Conservation (phyloP, 2,113 vertebrate genomes). For the Elachura formosa region DNA sequence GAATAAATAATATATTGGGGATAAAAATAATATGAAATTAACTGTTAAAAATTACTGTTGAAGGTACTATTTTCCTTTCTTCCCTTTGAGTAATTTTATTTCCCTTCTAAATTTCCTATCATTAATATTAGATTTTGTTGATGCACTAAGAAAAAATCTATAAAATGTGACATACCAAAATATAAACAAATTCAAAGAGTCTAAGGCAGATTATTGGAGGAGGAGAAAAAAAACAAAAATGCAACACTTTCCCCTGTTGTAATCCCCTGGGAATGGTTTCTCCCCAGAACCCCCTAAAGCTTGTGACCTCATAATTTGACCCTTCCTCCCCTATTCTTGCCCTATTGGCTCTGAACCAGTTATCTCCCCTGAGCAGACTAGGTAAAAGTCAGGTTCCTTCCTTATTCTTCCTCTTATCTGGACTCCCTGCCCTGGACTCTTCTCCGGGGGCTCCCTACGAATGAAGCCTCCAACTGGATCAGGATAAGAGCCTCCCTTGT, state of each 20-base stretch:
- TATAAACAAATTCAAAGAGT: background rate
- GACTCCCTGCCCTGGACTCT: no score
- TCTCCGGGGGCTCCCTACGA: no score
- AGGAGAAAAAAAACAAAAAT: background rate
- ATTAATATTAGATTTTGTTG: background rate
- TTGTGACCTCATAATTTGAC: no score
- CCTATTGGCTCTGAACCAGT: no score
- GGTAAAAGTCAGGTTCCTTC: no score
- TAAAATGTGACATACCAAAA: background rate
- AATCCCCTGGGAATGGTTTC: no score
- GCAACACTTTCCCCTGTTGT: background rate
- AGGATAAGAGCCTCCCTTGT: no score
- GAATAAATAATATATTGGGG: background rate
- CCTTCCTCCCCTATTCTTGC: no score
- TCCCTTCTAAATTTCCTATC: background rate
- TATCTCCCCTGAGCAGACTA: no score
- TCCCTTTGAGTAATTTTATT: background rate
- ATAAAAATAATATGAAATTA: background rate
- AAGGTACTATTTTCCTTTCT: background rate
- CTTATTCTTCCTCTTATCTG: no score
- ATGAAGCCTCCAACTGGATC: no score
- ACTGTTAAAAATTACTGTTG: background rate
- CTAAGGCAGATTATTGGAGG: background rate
- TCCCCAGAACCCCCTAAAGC: no score
- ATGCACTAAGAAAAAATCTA: background rate